Evolutionary conservation across 35 echinoderm and acorn worm genomes (phyloP).

Genomic region (Ophiothrix spiculata): DNA sequence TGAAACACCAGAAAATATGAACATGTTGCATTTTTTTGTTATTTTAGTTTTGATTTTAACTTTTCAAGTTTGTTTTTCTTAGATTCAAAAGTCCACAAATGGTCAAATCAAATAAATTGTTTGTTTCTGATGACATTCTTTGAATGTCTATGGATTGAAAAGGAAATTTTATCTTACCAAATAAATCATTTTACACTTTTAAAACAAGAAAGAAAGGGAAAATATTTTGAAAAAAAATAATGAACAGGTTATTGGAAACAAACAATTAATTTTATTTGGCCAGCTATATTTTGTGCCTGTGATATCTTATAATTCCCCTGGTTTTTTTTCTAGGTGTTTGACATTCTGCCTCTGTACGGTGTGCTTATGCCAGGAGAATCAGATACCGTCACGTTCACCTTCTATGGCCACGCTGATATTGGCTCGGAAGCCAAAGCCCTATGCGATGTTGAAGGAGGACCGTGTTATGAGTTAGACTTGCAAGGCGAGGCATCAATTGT

Average conservation of each 20-base stretch:
- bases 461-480: conserved; percentile 83
- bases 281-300: background rate
- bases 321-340: conserved; percentile 73
- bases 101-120: too few relatives aligned
- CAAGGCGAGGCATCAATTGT: conserved; percentile 92
- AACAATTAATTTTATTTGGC: too few relatives aligned
- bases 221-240: too few relatives aligned
- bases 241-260: too few relatives aligned
- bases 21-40: too few relatives aligned
- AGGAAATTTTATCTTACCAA: too few relatives aligned
- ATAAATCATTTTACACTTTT: background rate
- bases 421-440: conserved; percentile 90
- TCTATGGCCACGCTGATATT: conserved; percentile 98
- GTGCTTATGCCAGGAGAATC: conserved; percentile 88
- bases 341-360: conserved; percentile 92
- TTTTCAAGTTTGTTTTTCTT: too few relatives aligned
- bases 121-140: too few relatives aligned
- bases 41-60: too few relatives aligned
- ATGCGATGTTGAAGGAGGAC: conserved; percentile 93
- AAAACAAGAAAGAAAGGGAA: background rate
- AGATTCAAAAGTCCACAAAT: too few relatives aligned
- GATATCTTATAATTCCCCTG: background rate
- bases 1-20: too few relatives aligned
- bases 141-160: too few relatives aligned
- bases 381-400: conserved; percentile 96